Percentiles rank a stretch among this genome's conserved stretches.
Conservation (phyloP, 1,140 invertebrate genomes). For the Agrilus planipennis region DNA sequence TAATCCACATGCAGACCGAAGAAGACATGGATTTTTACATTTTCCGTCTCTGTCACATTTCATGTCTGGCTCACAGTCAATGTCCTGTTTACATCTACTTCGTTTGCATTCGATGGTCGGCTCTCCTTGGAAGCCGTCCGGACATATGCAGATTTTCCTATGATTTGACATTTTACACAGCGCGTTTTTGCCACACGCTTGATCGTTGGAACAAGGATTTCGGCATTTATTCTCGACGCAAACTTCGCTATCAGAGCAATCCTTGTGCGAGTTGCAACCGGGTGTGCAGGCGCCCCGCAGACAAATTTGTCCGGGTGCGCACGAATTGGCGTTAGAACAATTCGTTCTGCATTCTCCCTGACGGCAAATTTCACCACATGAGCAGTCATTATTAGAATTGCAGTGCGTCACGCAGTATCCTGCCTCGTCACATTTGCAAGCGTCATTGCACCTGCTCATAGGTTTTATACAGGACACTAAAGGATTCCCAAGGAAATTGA, state of each 20-base stretch:
- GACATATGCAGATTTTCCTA: constrained; percentile 71
- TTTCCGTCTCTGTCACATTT: constrained; percentile 56
- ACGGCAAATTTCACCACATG: constrained; percentile 59
- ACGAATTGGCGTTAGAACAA: constrained; percentile 39
- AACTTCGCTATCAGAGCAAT: constrained; percentile 63
- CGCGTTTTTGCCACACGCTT: constrained; percentile 62
- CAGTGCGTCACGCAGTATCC: constrained; percentile 67
- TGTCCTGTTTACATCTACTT: constrained; percentile 62
- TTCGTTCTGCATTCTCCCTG: constrained; percentile 48
- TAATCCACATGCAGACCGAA: constrained; percentile 60
- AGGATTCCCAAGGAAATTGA: constrained; percentile 69
- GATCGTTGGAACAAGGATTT: constrained; percentile 56
- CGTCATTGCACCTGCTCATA: constrained; percentile 49
- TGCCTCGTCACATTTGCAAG: constrained; percentile 62
- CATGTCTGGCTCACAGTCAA: constrained; percentile 69
- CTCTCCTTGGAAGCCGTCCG: constrained; percentile 70
- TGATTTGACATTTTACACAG: constrained; percentile 63
- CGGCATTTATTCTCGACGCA: constrained; percentile 66
- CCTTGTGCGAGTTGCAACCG: constrained; percentile 67
- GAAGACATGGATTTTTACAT: constrained; percentile 74
- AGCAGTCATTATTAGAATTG: constrained; percentile 51
- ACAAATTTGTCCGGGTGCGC: constrained; percentile 44
- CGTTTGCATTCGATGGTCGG: constrained; percentile 59
- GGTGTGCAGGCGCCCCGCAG: constrained; percentile 47
- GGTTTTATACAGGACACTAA: constrained; percentile 57